phyloP scores from a whole-genome alignment of 2,113 vertebrate species.

The Pleuronectes platessa region DNA sequence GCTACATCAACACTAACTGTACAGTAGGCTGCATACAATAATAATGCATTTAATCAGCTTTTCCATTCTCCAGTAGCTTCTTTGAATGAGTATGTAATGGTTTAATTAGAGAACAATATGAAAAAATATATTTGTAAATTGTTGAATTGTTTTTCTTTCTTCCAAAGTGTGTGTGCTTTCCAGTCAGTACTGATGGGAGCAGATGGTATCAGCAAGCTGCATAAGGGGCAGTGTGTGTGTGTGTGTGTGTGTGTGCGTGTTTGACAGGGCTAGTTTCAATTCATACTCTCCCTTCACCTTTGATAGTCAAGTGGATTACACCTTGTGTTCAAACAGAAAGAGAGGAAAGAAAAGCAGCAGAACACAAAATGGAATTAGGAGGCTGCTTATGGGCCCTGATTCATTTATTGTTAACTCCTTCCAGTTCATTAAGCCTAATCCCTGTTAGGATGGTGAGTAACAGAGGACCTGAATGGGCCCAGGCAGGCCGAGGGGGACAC shows the following conservation, averaged over 20 bases:
- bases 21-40: slow-evolving; percentile 60
- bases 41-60: slow-evolving; percentile 72
- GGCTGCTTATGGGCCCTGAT: slow-evolving; percentile 87
- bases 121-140: slow-evolving; percentile 37
- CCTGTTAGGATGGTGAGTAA: slow-evolving; percentile 89
- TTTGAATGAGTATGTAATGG: slow-evolving; percentile 61
- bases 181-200: slow-evolving; percentile 72
- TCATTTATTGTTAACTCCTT: slow-evolving; percentile 98
- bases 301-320: slow-evolving; percentile 99
- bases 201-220: slow-evolving; percentile 84
- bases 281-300: slow-evolving; percentile 96
- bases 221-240: slow-evolving; percentile 75
- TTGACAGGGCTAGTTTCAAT: slow-evolving; percentile 88
- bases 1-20: slow-evolving; percentile 53
- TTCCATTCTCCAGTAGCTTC: slow-evolving; percentile 53
- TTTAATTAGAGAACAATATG: slow-evolving; percentile 56
- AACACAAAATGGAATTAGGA: slow-evolving; percentile 92
- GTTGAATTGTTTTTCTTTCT: slow-evolving; percentile 2
- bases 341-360: slow-evolving; percentile 78
- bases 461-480: slow-evolving; percentile 88
- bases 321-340: slow-evolving; percentile 88
- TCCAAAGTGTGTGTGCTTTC: slow-evolving; percentile 24
- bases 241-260: slow-evolving; percentile 82
- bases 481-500: slow-evolving; percentile 81
- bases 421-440: slow-evolving; percentile 99